Base-by-base conservation (phyloP, 2,797 vertebrate genomes). In the Distichodus sexfasciatus region DNA sequence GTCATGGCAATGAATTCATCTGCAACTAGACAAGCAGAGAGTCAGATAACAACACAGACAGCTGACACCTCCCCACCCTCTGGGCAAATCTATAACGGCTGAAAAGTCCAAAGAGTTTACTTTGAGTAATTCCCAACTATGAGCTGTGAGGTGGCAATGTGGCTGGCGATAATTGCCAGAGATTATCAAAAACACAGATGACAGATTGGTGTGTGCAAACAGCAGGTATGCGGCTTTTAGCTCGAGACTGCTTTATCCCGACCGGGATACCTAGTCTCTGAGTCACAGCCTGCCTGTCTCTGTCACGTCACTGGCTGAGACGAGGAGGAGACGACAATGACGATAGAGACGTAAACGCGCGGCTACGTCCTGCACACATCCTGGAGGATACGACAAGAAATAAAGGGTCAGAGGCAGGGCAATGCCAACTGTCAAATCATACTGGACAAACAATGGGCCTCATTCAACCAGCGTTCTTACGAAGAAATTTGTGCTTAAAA, bases 201-300 rank as follows among this genome's bases (percentile, higher is more conserved):
- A 80, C 61, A 69, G 69, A 60, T 63, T 66, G 35, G 40, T 61
- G 70, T 61, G 70, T 73, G 77, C 84, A 83, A 79, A 72, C 62
- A 46, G 47, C 60, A 38, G 40, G 69, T 64, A 78, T 76, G 80
- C 72, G 69, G 63, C 60, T 48, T n/a, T n/a, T 28, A 46, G 15
- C 29, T 62, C 41, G 53, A 23, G 71, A 64, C 73, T 24, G 60
- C 74, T 38, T 47, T 67, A 65, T 78, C 82, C 57, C 71, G 75
- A 63, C 67, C 14, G 33, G 26, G 66, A 23, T 79, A 83, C 72
- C 69, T 54, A 65, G 35, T 21, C 1, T 1, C 36, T 85, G 84
- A 88, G 74, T 86, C 84, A 89, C 70, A 48, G 72, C 19, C 67
- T 51, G 36, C 0, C 26, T 68, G 78, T 69, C 69, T 72, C 51